Evolutionary conservation across 1,140 invertebrate species (phyloP), one percentile per base, ranked within the genome.

Genomic region (Heliconius congener): DNA sequence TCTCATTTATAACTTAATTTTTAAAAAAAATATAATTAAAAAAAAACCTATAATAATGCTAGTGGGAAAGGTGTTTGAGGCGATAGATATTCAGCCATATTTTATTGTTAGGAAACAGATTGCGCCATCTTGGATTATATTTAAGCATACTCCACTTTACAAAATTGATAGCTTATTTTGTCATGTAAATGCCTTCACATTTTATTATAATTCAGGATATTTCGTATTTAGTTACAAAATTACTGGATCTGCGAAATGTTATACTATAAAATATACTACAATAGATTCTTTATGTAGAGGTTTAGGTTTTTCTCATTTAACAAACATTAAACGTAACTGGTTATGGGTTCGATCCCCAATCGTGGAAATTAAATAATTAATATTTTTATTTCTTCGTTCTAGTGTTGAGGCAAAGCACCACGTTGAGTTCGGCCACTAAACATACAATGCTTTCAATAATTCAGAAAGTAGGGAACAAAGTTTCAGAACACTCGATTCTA

Each of bases 101-200:
- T 84, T 84, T 84, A 82, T 84, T 81, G 78, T 80, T 76, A 78
- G 73, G 78, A 74, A 84, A 82, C 82, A 84, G 78, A 82, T 82
- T 84, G 82, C 80, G 80, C 73, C 71, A 71, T 76, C 78, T 73
- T 52, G 77, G 78, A 74, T 77, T 77, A 76, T 81, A 81, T 84
- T 79, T 82, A 84, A 80, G 79, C 74, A 83, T 57, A 76, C 71
- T 77, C 76, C 80, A 76, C 73, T 74, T 84, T 78, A 73, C 50
- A 70, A 71, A 84, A 80, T 84, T 80, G 80, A 84, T 84, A 84
- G 82, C 82, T 84, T 82, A 84, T 84, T 84, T 78, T 74, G 78
- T 76, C 74, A 79, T 81, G 77, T 50, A 79, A 82, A 77, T 76
- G 52, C 30, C n/a, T 55, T 71, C 19, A 27, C 50, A 23, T 71